Evolutionary conservation across 2,797 vertebrate species (phyloP).

Genomic region (Pitangus sulphuratus): DNA sequence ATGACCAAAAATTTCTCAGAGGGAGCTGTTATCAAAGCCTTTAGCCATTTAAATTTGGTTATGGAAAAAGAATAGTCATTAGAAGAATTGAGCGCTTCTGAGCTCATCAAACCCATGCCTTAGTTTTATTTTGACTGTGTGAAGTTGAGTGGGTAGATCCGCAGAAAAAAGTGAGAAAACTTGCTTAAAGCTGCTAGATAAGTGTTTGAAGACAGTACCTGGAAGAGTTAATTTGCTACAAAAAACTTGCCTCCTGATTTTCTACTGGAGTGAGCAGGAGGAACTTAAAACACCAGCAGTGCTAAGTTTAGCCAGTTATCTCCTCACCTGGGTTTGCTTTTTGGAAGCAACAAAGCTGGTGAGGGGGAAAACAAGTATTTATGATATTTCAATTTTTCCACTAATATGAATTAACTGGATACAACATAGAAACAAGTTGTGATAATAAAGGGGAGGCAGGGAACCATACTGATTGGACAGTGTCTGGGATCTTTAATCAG

Average conservation of each 20-base stretch:
- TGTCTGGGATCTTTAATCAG: neutral
- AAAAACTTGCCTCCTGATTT: neutral
- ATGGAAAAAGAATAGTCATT: neutral
- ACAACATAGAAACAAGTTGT: constrained; percentile 56
- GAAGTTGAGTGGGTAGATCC: neutral
- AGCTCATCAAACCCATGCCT: neutral
- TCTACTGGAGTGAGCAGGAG: neutral
- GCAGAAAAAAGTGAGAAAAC: neutral
- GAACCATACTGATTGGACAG: constrained; percentile 5
- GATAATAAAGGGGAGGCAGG: constrained; percentile 16
- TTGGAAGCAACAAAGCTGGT: neutral
- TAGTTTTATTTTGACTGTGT: neutral
- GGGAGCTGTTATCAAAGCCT: neutral
- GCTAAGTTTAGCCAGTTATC: neutral
- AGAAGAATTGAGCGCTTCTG: neutral
- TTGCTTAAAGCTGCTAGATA: neutral
- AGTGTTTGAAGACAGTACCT: neutral
- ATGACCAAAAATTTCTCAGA: neutral
- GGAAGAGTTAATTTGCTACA: constrained; percentile 29
- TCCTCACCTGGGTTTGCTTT: neutral
- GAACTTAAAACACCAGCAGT: neutral
- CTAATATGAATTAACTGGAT: constrained; percentile 65
- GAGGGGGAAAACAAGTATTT: neutral
- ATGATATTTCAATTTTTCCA: constrained; percentile 66
- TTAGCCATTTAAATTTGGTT: neutral